Base-by-base conservation (phyloP, 2,797 vertebrate genomes). In the Hydrocynus forskahlii region DNA sequence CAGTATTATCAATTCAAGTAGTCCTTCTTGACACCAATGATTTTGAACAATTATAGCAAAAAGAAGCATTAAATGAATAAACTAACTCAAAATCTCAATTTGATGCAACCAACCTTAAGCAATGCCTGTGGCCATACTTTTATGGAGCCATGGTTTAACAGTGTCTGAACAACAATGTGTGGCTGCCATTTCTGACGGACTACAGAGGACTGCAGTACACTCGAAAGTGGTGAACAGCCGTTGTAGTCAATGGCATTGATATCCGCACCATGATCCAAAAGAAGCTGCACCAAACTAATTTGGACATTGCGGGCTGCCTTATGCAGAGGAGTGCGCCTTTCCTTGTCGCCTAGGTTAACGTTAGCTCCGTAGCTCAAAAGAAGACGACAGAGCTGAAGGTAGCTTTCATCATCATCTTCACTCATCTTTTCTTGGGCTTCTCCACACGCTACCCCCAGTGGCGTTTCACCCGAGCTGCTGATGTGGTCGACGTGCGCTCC, bases 71-170 rank as follows among this genome's bases (percentile, higher is more conserved):
- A 16, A 80, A 63, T 2, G 14, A 48, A 29, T 38, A 62, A 63
- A 29, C 12, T n/a, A 16, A 19, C 2, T 7, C 43, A 16, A 40
- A 29, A 14, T 13, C 25, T 38, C 0, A 19, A 21, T 63, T 14
- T 9, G 3, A 64, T 8, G 9, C 35, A 63, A 59, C 84, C 82
- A 90, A 94, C 94, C 95, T 95, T 95, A 55, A 83, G 1, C 10
- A 96, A 91, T 81, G 94, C 90, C 0, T 83, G 85, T 0, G 95
- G 95, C 92, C 94, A 93, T 60, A 94, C 88, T 17, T 84, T 90
- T 7, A 87, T 92, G 45, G 95, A 89, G 17, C 95, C 93, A 0
- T 90, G 91, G 87, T 93, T 95, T 81, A 96, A 93, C 76, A 96
- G 89, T 13, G 86, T 90, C 82, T 92, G 92, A 54, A 93, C 63